Evolutionary conservation across 2,113 vertebrate species (phyloP).

Genomic region (Puffinus mauretanicus): DNA sequence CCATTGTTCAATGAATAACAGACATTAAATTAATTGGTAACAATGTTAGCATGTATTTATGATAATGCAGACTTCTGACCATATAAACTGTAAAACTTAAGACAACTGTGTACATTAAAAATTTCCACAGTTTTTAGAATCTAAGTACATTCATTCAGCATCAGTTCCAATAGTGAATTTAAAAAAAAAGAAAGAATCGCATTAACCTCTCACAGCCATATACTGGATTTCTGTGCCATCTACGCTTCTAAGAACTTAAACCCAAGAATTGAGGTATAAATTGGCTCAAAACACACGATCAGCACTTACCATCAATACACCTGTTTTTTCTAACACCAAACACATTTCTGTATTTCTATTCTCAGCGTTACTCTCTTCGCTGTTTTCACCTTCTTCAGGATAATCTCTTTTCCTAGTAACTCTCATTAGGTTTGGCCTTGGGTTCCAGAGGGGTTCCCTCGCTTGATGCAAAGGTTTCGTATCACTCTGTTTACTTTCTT

Average conservation of each 20-base stretch:
- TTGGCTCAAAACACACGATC: background rate
- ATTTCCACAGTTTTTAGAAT: background rate
- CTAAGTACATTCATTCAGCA: background rate
- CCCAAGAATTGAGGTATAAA: background rate
- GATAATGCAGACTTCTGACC: background rate
- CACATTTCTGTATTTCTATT: background rate
- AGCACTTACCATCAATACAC: background rate
- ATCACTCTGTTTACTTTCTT: background rate
- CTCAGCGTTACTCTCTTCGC: background rate
- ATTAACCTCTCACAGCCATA: background rate
- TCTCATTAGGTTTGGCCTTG: background rate
- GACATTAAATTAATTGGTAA: background rate
- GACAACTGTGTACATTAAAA: background rate
- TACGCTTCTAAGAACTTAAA: background rate
- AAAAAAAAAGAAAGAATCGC: background rate
- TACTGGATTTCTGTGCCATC: background rate
- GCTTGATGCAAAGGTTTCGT: background rate
- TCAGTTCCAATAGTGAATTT: background rate
- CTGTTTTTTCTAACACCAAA: background rate
- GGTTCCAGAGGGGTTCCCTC: background rate
- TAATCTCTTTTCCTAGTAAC: background rate
- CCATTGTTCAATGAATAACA: background rate
- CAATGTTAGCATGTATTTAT: background rate
- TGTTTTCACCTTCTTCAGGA: background rate
- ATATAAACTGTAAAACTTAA: background rate